These are phyloP conservation scores for Pelodiscus sinensis DNA, from an alignment of 2,113 vertebrate genomes.

Conservation along the genomic window DNA sequence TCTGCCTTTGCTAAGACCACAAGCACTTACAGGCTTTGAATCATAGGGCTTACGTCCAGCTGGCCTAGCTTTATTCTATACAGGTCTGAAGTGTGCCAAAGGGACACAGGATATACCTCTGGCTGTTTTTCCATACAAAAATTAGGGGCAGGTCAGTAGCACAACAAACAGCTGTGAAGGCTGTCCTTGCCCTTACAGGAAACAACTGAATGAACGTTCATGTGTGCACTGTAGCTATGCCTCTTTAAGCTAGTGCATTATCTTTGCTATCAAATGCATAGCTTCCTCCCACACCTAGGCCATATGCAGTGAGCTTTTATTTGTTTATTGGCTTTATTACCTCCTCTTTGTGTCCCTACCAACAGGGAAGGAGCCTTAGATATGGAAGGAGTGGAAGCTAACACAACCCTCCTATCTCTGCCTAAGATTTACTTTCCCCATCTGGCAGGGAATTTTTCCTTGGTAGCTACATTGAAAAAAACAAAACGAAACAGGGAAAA, in stretches of 20 bases:
- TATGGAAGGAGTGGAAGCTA: not conserved
- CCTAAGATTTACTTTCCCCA: not conserved
- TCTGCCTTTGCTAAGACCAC: not conserved
- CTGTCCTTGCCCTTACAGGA: not conserved
- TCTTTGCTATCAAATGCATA: slow-evolving; percentile 10
- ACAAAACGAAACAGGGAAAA: slow-evolving; percentile 9
- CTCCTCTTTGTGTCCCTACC: not conserved
- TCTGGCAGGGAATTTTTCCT: slow-evolving; percentile 25
- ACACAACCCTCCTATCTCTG: not conserved
- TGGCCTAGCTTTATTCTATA: not conserved
- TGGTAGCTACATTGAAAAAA: slow-evolving; percentile 21
- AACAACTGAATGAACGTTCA: rapidly evolving
- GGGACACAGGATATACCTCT: not conserved
- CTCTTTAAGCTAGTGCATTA: not conserved
- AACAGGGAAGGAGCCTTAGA: not conserved
- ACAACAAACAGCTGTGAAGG: not conserved
- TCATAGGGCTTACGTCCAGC: not conserved
- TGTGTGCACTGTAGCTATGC: not conserved
- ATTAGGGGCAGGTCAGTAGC: not conserved
- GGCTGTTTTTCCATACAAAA: slow-evolving; percentile 1
- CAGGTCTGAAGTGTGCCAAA: not conserved
- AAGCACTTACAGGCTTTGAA: not conserved
- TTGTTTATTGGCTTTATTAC: not conserved
- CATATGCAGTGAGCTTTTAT: not conserved
- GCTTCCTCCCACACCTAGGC: not conserved